Percentiles rank a stretch among this genome's conserved stretches.
Conservation (phyloP, 1,140 invertebrate species). For the Achatina immaculata region DNA sequence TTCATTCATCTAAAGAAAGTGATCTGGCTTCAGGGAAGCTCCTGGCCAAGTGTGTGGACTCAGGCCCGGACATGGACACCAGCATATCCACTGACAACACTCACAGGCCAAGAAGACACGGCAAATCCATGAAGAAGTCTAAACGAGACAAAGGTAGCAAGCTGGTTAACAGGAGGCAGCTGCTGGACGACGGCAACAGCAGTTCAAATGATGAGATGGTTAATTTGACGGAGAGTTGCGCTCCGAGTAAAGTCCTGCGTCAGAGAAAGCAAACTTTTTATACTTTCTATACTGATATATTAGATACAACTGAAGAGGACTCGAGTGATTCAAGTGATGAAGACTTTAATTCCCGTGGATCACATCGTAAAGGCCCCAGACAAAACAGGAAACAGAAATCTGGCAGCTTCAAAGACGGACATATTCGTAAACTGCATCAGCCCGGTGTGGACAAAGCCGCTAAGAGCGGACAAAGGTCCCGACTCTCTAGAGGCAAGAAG, state of each 20-base stretch:
- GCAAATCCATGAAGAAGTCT: background rate
- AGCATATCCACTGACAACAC: background rate
- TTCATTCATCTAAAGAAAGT: background rate
- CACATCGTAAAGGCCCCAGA: background rate
- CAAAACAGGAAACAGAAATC: background rate
- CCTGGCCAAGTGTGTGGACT: background rate
- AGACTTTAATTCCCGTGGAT: background rate
- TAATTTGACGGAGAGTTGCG: background rate
- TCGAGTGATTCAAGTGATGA: conserved; percentile 19
- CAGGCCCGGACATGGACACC: background rate
- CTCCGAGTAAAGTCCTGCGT: background rate
- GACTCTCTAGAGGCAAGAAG: conserved; percentile 18
- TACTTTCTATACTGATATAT: conserved; percentile 5
- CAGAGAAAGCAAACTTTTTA: conserved; percentile 6
- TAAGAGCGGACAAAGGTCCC: conserved; percentile 1
- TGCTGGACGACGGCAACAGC: conserved; percentile 19
- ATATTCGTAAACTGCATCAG: background rate
- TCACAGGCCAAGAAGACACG: background rate
- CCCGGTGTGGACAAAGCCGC: background rate
- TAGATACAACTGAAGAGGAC: background rate
- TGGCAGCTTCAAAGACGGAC: background rate
- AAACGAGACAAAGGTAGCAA: conserved; percentile 6
- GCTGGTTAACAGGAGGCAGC: conserved; percentile 12
- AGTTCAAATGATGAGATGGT: conserved; percentile 24
- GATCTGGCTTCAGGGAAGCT: background rate